phyloP scores from a whole-genome alignment of 2,888 invertebrate species.

The Hedychridium roseum region DNA sequence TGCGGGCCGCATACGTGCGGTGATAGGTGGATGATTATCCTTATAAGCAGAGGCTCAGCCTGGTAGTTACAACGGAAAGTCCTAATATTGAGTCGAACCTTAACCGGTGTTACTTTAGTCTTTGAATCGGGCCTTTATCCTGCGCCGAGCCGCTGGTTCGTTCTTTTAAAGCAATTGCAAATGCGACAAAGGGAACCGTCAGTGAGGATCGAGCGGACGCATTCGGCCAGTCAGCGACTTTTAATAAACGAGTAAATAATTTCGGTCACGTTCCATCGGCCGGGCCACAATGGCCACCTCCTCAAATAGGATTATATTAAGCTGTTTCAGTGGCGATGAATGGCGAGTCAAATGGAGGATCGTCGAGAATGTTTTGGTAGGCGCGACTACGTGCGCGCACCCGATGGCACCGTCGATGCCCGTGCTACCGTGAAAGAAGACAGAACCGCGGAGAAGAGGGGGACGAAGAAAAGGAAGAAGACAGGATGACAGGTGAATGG shows the following conservation, averaged over 20 bases:
- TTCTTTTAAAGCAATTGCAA: too few relatives aligned
- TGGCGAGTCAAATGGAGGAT: constrained; percentile 60
- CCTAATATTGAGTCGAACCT: too few relatives aligned
- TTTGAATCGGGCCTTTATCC: too few relatives aligned
- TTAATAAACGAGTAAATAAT: constrained; percentile 63
- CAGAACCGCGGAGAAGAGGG: constrained; percentile 26
- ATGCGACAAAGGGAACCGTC: too few relatives aligned
- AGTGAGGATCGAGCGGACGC: constrained; percentile 8
- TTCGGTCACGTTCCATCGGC: constrained; percentile 58
- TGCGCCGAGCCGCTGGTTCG: too few relatives aligned
- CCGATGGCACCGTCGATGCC: constrained; percentile 29
- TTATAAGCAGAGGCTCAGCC: too few relatives aligned
- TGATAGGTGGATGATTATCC: too few relatives aligned
- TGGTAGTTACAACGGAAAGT: too few relatives aligned
- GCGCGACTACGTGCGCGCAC: constrained; percentile 45
- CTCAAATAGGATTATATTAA: constrained; percentile 64
- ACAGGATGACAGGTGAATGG: constrained; percentile 62
- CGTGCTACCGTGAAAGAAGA: constrained; percentile 35
- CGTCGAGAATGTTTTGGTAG: constrained; percentile 62
- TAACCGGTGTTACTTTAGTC: too few relatives aligned
- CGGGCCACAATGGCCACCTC: constrained; percentile 44
- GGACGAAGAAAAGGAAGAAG: constrained; percentile 35
- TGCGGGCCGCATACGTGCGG: too few relatives aligned
- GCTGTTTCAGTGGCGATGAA: constrained; percentile 59
- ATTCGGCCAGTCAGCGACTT: constrained; percentile 41